Base-by-base conservation (phyloP, 2,888 invertebrate species). In the Theodoxus fluviatilis region DNA sequence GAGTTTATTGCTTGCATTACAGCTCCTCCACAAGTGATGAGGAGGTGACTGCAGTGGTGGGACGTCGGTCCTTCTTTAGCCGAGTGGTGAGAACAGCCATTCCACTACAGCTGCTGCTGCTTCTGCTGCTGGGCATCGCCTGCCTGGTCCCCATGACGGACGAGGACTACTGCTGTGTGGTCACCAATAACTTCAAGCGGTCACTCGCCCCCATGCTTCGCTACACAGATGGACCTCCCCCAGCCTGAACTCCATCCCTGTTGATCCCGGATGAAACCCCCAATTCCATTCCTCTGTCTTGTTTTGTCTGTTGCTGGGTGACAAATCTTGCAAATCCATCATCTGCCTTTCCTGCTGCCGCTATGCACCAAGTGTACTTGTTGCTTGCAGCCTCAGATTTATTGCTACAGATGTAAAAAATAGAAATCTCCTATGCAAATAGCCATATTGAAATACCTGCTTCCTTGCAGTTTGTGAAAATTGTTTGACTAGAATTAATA, bases 141-240 rank as follows among this genome's bases (percentile, higher is more conserved):
- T 94, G 96, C 68, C 90, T 98, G 80, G 94, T 98, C 68, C 96
- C 96, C 4, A 92, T 94, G 87, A 92, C 93, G 76, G 88, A 88
- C 75, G 94, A 94, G 88, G 94, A 94, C 84, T 94, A 93, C 87
- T 92, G 92, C 75, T 94, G 95, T 87, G 93, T 93, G 88, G 91
- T 96, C 85, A 91, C 93, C 79, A 94, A 94, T 88, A 92, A 92
- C 79, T 91, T 94, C 81, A 92, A 93, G 28, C 90, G 92, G 79
- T 93, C 93, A 80, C 90, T 97, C 70, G 94, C 95, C 79, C 96
- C 97, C 55, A 93, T 95, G 88, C 90, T 97, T 79, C 91, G 93
- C 72, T 97, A 96, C 89, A 93, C 94, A 31, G 93, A 96, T 86
- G 96, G 97, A 75, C 95, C 96, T 65, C 98, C 97, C 71, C 97